Conservation (phyloP, 2,888 invertebrate genomes). For the Agrochola lychnidis region DNA sequence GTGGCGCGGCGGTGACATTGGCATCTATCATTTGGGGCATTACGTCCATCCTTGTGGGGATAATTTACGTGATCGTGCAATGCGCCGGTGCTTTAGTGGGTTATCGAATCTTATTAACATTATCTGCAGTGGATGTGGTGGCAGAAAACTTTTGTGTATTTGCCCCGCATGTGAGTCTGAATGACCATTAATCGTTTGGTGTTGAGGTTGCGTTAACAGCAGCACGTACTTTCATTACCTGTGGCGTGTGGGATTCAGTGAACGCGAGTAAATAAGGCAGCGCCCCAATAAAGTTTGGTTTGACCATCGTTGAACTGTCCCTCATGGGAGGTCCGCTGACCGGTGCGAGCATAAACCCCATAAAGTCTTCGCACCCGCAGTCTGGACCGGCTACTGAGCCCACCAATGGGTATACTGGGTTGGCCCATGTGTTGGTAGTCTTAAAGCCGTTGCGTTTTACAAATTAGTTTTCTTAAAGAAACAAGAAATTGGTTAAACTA, state of each 20-base stretch:
- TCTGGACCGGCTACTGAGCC: constrained; percentile 92
- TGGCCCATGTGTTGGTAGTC: constrained; percentile 89
- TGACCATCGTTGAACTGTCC: constrained; percentile 92
- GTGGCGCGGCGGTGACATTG: no score
- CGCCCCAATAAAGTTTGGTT: constrained; percentile 92
- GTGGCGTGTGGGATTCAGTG: constrained; percentile 94
- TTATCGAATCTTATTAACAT: constrained; percentile 91
- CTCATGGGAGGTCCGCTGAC: constrained; percentile 93
- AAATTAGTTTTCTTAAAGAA: constrained; percentile 75
- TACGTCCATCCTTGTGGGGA: constrained; percentile 89
- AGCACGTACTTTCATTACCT: constrained; percentile 92
- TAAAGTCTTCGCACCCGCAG: constrained; percentile 93
- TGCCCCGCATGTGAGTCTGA: constrained; percentile 86
- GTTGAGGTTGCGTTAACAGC: constrained; percentile 92
- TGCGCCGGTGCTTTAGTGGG: constrained; percentile 92
- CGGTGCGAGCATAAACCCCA: constrained; percentile 94
- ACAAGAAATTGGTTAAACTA: constrained; percentile 9
- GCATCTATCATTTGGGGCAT: constrained; percentile 91
- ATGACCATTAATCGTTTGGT: constrained; percentile 88
- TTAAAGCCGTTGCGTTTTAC: constrained; percentile 77
- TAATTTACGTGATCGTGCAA: constrained; percentile 92
- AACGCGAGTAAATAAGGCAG: constrained; percentile 92
- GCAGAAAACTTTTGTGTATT: constrained; percentile 92
- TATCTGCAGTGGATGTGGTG: constrained; percentile 85
- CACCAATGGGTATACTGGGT: constrained; percentile 94